Conservation (phyloP, 2,113 vertebrate species). For the Myrmecophaga tridactyla region DNA sequence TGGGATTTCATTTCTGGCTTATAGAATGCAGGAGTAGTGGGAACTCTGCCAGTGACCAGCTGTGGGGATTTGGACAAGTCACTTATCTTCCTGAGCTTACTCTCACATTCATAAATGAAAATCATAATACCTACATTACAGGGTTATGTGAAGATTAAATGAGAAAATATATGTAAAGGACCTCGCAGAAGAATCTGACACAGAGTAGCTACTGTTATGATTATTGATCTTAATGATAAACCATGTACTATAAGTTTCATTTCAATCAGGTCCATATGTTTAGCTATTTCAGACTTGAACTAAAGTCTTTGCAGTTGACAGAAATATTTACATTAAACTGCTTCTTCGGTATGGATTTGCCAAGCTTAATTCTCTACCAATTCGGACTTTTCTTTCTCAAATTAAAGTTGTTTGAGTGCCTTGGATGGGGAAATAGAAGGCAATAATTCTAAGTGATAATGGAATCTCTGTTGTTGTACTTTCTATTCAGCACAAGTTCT, state of each 20-base stretch:
- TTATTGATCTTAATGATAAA: neutral
- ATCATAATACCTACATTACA: neutral
- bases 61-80: neutral
- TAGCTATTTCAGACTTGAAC: constrained; percentile 4
- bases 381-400: neutral
- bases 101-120: neutral
- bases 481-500: constrained; percentile 9
- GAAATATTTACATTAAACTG: neutral
- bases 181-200: neutral
- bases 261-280: neutral
- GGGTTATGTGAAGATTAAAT: neutral
- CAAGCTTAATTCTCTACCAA: neutral
- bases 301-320: neutral
- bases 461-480: neutral
- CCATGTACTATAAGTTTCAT: neutral
- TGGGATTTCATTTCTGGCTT: neutral
- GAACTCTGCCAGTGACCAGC: neutral
- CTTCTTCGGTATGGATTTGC: neutral
- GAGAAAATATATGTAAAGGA: neutral
- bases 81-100: neutral
- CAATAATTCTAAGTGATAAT: neutral
- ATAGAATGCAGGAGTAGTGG: neutral
- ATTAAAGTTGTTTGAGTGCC: neutral
- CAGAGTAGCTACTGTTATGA: neutral
- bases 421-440: neutral